A percentile compares a stretch with the other conserved stretches of the same genome.
These are phyloP conservation scores for Acrocephalus scirpaceus DNA, from an alignment of 2,797 vertebrate species.

Conservation along the genomic window DNA sequence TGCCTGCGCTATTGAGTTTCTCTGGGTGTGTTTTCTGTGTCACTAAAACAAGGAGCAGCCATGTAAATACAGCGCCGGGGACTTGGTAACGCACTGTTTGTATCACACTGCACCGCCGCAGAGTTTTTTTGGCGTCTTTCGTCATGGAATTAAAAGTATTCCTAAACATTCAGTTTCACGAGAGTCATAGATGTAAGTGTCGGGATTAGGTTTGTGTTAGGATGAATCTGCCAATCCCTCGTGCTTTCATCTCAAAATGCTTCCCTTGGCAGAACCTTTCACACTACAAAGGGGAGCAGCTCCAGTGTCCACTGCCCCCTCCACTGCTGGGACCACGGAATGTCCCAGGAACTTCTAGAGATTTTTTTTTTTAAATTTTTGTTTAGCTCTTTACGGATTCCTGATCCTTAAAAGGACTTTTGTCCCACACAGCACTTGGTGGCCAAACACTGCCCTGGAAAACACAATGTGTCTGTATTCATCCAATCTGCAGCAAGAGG, in stretches of 20 bases:
- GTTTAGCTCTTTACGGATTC: not conserved
- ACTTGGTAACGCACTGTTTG: not conserved
- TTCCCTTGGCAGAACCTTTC: not conserved
- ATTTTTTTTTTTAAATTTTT: not conserved
- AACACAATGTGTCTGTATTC: fast-evolving
- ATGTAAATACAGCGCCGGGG: not conserved
- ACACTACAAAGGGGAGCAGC: fast-evolving
- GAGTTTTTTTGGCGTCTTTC: not conserved
- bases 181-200: fast-evolving
- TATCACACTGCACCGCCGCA: fast-evolving
- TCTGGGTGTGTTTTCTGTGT: not conserved
- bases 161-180: not conserved
- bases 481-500: fast-evolving
- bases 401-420: not conserved
- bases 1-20: not conserved
- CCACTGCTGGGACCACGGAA: not conserved
- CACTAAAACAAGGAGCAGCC: not conserved
- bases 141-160: not conserved
- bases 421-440: not conserved
- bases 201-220: not conserved
- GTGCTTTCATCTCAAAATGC: not conserved
- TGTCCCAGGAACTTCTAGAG: too few species aligned
- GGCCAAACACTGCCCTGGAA: not conserved
- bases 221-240: too few species aligned
- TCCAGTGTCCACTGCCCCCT: not conserved